These are phyloP conservation scores for Apostichopus californicus DNA, from an alignment of 35 echinoderm and acorn worm genomes.

Conservation along the genomic window DNA sequence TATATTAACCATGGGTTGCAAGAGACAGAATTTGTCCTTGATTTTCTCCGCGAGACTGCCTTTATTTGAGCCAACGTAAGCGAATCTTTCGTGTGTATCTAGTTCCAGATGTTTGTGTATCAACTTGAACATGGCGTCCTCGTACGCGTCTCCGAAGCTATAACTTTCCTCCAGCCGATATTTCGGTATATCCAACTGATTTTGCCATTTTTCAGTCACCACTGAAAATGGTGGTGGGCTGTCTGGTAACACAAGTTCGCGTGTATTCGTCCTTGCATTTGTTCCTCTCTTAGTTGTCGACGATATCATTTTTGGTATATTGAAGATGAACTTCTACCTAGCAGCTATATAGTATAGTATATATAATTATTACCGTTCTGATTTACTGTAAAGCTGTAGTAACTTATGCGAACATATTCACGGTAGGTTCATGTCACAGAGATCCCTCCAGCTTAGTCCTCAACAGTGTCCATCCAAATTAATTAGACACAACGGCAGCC, in stretches of 20 bases:
- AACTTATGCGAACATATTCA: too few species aligned
- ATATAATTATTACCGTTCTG: too few species aligned
- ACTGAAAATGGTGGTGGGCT: constrained; percentile 89
- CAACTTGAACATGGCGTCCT: constrained; percentile 78
- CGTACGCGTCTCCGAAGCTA: constrained; percentile 91
- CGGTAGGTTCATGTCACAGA: too few species aligned
- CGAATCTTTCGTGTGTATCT: constrained; percentile 91
- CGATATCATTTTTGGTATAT: not conserved
- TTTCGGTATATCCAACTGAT: constrained; percentile 51
- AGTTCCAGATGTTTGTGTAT: constrained; percentile 98
- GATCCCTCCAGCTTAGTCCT: too few species aligned
- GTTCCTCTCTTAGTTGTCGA: not conserved
- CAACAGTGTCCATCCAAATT: too few species aligned
- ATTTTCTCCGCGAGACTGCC: constrained; percentile 87
- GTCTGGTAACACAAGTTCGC: constrained; percentile 50
- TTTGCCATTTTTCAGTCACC: constrained; percentile 88
- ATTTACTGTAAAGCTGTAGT: too few species aligned
- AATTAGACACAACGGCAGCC: too few species aligned
- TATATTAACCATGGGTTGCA: constrained; percentile 96
- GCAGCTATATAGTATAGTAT: too few species aligned
- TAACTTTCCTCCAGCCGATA: constrained; percentile 59
- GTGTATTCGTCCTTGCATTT: not conserved
- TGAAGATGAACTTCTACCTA: too few species aligned
- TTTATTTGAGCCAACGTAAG: constrained; percentile 86
- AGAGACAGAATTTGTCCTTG: constrained; percentile 89